A percentile compares a stretch with the other conserved stretches of the same genome.
Evolutionary conservation across 2,888 invertebrate species (phyloP).

Genomic region (Drymonia ruficornis): DNA sequence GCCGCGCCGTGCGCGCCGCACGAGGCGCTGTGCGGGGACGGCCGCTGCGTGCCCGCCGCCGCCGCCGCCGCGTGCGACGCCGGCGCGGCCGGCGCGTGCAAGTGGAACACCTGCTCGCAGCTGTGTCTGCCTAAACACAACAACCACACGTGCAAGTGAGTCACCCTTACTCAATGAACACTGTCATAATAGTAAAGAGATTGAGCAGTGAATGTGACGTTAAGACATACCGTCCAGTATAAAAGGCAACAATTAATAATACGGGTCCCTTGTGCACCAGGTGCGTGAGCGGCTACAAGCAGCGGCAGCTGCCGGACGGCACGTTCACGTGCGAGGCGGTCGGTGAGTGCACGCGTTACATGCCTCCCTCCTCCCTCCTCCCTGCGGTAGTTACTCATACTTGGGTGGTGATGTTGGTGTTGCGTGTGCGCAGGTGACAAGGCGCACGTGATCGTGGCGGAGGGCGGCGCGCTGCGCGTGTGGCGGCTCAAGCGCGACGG

Average conservation of each 20-base stretch:
- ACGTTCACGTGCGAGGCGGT: slow-evolving; percentile 81
- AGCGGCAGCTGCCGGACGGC: slow-evolving; percentile 70
- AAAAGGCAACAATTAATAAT: no score
- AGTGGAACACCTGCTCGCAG: slow-evolving; percentile 92
- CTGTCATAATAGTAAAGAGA: no score
- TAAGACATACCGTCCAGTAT: no score
- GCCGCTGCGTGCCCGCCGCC: slow-evolving; percentile 62
- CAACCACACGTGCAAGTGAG: slow-evolving; percentile 76
- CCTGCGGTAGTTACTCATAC: no score
- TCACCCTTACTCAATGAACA: slow-evolving; percentile 9
- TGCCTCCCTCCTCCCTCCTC: no score
- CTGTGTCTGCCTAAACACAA: slow-evolving; percentile 85
- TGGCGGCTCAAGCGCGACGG: slow-evolving; percentile 85
- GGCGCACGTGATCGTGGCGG: slow-evolving; percentile 87
- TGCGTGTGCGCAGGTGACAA: slow-evolving; percentile 69
- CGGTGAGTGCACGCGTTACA: slow-evolving; percentile 57
- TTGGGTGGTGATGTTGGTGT: slow-evolving; percentile 30
- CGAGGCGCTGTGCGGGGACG: slow-evolving; percentile 59
- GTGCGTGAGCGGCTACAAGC: slow-evolving; percentile 87
- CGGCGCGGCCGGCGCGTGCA: slow-evolving; percentile 72
- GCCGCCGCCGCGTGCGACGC: slow-evolving; percentile 40
- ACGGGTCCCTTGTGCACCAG: slow-evolving; percentile 53
- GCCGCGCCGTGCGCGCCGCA: slow-evolving; percentile 54
- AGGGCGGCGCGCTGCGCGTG: slow-evolving; percentile 85
- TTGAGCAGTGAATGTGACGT: no score